A percentile compares a stretch with the other conserved stretches of the same genome.
Evolutionary conservation across 1,140 invertebrate species (phyloP).

Genomic region (Drosophila eugracilis): DNA sequence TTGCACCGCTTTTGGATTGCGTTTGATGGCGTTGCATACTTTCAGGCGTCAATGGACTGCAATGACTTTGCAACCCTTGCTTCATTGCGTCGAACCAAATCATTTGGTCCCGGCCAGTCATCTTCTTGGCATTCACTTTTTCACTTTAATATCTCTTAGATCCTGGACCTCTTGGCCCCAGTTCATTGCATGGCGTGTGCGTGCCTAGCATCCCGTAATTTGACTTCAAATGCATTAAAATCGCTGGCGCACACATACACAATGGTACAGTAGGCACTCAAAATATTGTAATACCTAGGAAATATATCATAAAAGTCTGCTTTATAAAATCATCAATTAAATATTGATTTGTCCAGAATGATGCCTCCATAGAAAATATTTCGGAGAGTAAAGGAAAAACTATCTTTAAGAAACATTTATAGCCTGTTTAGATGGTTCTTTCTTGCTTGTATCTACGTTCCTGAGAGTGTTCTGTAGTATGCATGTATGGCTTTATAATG

Average conservation of each 20-base stretch:
- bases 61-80: constrained; percentile 62
- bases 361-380: no score
- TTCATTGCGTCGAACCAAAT: constrained; percentile 58
- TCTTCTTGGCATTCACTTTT: background rate
- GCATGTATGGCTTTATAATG: constrained; percentile 63
- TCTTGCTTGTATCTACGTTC: constrained; percentile 16
- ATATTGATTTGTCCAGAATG: no score
- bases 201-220: constrained; percentile 77
- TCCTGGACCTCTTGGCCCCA: constrained; percentile 5
- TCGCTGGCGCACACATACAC: constrained; percentile 40
- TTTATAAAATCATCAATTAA: no score
- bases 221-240: constrained; percentile 82
- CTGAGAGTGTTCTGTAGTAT: constrained; percentile 20
- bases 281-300: background rate
- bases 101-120: constrained; percentile 36
- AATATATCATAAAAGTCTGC: no score
- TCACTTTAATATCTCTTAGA: constrained; percentile 1
- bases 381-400: no score
- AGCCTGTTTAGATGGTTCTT: background rate
- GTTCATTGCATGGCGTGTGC: constrained; percentile 60
- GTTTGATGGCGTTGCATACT: constrained; percentile 65
- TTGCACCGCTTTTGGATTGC: constrained; percentile 27
- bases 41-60: constrained; percentile 79
- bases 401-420: background rate
- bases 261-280: constrained; percentile 23